Base-by-base conservation (phyloP, 2,113 vertebrate species). In the Neotoma lepida region DNA sequence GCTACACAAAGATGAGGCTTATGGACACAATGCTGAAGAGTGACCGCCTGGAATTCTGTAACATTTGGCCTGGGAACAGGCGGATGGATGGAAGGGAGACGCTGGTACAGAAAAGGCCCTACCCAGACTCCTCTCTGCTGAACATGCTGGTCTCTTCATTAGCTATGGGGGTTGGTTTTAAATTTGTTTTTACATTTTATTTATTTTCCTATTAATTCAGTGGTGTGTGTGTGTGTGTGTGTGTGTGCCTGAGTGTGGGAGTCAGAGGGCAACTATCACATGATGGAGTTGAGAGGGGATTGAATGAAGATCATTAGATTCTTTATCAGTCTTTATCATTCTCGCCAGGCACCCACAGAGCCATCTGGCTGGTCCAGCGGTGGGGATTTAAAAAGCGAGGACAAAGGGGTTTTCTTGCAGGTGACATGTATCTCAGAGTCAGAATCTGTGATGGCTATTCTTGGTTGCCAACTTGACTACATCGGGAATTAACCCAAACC, bases 1-100 rank as follows among this genome's bases (percentile, higher is more conserved):
- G 35, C 61, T 70, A 51, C 58, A 73, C 39, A 86, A 58, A 93
- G 88, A 89, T 88, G 92, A 92, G 6, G 66, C 49, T 41, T 90
- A n/a, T n/a, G 51, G 68, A 88, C 71, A 33, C 26, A 49, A 17
- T 93, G 63, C 78, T 91, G 74, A 93, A 64, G 46, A 88, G 71
- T 17, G 86, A 56, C 35, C 2, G 6, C 39, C 0, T 4, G 81
- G 51, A 66, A 28, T 30, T 54, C 64, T 39, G 89, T 18, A 39
- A 49, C 58, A 7, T 54, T 13, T 30, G 90, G 49, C 33, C 41
- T 1, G n/a, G 39, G 14, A 87, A 26, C 56, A 73, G 68, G 73
- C 20, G 17, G 49, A 30, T 28, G 46, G 5, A 41, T 26, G 2
- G 80, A 9, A 9, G 22, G 2, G 6, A 70, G 76, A 68, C 12